Percentiles rank a stretch among this genome's conserved stretches.
Conservation (phyloP, 2,888 invertebrate genomes). For the Cryptus viduatorius region DNA sequence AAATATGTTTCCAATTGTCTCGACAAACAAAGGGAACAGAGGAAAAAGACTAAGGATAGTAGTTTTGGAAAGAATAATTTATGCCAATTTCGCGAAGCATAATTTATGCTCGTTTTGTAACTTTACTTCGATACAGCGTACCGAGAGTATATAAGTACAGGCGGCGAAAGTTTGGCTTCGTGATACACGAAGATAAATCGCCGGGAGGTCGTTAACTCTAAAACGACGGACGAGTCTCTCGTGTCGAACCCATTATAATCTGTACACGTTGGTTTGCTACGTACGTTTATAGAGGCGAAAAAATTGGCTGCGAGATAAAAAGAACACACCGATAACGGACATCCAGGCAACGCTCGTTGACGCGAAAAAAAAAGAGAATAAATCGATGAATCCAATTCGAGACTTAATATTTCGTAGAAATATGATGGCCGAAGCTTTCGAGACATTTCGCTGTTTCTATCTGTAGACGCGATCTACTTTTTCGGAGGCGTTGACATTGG, state of each 20-base stretch:
- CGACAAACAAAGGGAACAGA: too few species aligned
- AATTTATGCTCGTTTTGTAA: neutral
- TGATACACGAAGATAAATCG: constrained; percentile 13
- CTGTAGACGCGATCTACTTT: neutral
- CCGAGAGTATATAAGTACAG: neutral
- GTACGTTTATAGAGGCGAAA: neutral
- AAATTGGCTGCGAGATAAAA: constrained; percentile 10
- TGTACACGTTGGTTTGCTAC: neutral
- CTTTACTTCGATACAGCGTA: neutral
- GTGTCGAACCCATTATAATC: constrained; percentile 11
- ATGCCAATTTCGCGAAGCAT: neutral
- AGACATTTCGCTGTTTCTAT: neutral
- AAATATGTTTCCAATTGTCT: constrained; percentile 9
- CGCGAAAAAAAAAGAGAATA: constrained; percentile 4
- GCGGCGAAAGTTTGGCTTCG: neutral
- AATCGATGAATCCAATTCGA: constrained; percentile 14
- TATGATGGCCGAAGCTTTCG: neutral
- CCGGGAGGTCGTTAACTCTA: constrained; percentile 7
- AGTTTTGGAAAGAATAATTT: constrained; percentile 8
- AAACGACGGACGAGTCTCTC: constrained; percentile 21
- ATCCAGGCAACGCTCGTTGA: neutral
- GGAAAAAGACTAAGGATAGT: constrained; percentile 3
- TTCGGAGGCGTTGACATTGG: constrained; percentile 5
- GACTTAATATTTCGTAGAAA: neutral
- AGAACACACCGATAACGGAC: neutral